Evolutionary conservation across 2,888 invertebrate genomes (phyloP), one percentile per base, ranked within the genome.

Genomic region (Corythucha ciliata): DNA sequence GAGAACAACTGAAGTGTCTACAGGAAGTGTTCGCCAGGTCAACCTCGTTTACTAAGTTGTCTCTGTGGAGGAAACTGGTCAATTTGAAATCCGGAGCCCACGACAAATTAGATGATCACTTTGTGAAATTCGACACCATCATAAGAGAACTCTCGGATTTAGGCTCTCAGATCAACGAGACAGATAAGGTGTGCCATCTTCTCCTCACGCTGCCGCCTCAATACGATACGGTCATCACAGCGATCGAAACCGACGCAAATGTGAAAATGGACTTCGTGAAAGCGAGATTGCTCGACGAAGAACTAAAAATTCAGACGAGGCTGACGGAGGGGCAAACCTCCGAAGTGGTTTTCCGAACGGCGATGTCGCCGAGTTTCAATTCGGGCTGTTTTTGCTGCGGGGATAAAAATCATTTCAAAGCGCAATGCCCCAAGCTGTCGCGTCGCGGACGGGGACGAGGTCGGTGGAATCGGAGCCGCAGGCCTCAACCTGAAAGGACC

Each of bases 201-300:
- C 37, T 56, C 16, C 34, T 53, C 25, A 27, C 48, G 5, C 39
- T 55, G 16, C 47, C 51, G 2, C 10, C 39, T n/a, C 40, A 54
- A 34, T 50, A 33, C 36, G 44, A 51, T n/a, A 46, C 53, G 1
- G 48, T 56, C n/a, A 49, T 48, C 12, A 51, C 50, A 22, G 53
- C 48, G 14, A 21, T 51, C 1, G 53, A 53, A 29, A 42, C 53
- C 10, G 20, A 32, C 10, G 26, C 45, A 12, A 41, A 45, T 14
- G 32, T 48, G 2, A 52, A 36, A 29, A 18, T 54, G 18, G 44
- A 54, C 20, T 48, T 53, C 34, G 47, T 49, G n/a, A 49, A 55
- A 20, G 34, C 45, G 10, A 44, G 40, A 27, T 36, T 53, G 12
- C 39, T 48, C 2, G 53, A 51, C 44, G 14, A 42, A 14, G 48